These are phyloP conservation scores for Nylanderia fulva DNA, from an alignment of 1,140 invertebrate species.

Conservation along the genomic window DNA sequence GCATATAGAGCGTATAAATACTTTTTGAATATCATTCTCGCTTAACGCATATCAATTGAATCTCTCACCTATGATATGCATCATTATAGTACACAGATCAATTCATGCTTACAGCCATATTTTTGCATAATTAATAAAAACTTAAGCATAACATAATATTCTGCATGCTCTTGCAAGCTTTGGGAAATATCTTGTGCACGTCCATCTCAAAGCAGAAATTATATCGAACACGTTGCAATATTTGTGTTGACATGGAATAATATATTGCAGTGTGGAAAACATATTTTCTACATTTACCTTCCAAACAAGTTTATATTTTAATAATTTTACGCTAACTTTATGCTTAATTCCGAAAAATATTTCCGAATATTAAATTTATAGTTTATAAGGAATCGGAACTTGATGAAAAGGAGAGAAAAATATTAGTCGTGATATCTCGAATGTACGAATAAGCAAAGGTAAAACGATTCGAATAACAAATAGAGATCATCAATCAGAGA, in stretches of 20 bases:
- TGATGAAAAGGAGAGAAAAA: neutral
- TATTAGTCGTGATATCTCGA: neutral
- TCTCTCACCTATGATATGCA: neutral
- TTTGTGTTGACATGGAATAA: neutral
- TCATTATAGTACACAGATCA: slow-evolving; percentile 8
- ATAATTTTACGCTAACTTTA: neutral
- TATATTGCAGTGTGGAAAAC: neutral
- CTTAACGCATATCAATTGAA: neutral
- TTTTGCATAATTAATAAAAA: slow-evolving; percentile 34
- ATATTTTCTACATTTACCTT: neutral
- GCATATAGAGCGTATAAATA: neutral
- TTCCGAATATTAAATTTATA: neutral
- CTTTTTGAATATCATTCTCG: neutral
- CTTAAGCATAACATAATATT: neutral
- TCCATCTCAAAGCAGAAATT: neutral
- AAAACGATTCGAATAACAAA: slow-evolving; percentile 25
- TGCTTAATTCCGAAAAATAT: neutral
- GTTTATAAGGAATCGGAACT: neutral
- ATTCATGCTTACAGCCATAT: neutral
- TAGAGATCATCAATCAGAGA: slow-evolving; percentile 45
- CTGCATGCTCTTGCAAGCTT: neutral
- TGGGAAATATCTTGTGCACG: neutral
- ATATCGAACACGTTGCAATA: neutral
- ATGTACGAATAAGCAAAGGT: neutral
- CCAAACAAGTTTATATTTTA: neutral